phyloP scores from a whole-genome alignment of 2,888 invertebrate genomes.

The Lithosia quadra region DNA sequence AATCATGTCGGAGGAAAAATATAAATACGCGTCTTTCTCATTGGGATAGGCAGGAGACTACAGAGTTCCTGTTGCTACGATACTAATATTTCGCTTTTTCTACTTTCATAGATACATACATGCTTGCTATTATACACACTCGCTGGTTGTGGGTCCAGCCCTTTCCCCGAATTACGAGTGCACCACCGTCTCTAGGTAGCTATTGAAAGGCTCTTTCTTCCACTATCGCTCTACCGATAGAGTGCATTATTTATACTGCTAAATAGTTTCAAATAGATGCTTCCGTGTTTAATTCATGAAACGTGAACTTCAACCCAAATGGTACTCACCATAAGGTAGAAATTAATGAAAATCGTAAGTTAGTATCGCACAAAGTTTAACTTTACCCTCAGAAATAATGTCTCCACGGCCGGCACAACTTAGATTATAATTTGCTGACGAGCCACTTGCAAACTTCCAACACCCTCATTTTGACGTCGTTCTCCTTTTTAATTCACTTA shows the following conservation, averaged over 20 bases:
- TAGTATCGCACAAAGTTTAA: constrained; percentile 72
- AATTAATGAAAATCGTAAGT: constrained; percentile 81
- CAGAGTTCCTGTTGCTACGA: background rate
- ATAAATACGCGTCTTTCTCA: background rate
- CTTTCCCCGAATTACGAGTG: too few species aligned
- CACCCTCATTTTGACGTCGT: constrained; percentile 60
- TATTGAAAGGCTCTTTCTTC: too few species aligned
- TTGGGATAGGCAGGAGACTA: background rate
- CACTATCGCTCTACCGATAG: too few species aligned
- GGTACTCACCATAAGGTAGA: constrained; percentile 43
- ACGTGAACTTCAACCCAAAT: background rate
- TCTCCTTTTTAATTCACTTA: constrained; percentile 53
- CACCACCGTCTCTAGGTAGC: too few species aligned
- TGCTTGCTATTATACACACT: background rate
- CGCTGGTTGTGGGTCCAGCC: background rate
- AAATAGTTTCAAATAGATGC: background rate
- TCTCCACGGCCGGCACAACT: constrained; percentile 68
- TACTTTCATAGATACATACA: background rate
- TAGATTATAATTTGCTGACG: constrained; percentile 79
- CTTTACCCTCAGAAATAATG: constrained; percentile 66
- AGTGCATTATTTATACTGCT: too few species aligned
- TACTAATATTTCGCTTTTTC: background rate
- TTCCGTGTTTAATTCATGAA: background rate
- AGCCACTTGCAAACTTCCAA: constrained; percentile 72
- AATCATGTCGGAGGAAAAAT: background rate